Evolutionary conservation across 1,140 invertebrate genomes (phyloP).

Genomic region (Drosophila tsacasi): DNA sequence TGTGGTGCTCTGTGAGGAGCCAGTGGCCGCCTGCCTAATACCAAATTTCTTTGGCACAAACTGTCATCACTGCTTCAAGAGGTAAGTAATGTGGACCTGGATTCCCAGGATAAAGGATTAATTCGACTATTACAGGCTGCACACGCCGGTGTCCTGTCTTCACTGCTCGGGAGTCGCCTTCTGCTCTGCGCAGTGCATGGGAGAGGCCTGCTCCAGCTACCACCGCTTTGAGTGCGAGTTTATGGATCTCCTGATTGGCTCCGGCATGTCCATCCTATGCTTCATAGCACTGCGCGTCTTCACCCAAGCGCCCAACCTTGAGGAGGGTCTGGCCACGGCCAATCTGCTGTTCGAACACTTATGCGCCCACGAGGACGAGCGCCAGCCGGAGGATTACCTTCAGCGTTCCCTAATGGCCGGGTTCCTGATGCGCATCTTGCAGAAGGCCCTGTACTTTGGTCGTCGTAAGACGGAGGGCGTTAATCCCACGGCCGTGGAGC

Average conservation of each 20-base stretch:
- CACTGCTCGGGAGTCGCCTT: constrained; percentile 91
- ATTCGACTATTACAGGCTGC: constrained; percentile 84
- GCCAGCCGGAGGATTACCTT: constrained; percentile 90
- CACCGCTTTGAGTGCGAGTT: constrained; percentile 94
- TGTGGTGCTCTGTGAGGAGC: constrained; percentile 89
- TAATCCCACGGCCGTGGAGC: constrained; percentile 86
- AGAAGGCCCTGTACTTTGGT: constrained; percentile 88
- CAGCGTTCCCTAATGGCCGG: constrained; percentile 91
- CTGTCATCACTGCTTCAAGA: constrained; percentile 93
- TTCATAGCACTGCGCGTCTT: constrained; percentile 91
- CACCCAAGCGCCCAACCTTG: constrained; percentile 86
- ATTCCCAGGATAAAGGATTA: neutral
- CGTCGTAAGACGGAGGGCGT: constrained; percentile 79
- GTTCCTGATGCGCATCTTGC: constrained; percentile 91
- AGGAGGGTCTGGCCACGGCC: constrained; percentile 82
- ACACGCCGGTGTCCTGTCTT: constrained; percentile 90
- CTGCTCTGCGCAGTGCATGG: constrained; percentile 90
- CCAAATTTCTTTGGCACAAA: constrained; percentile 90
- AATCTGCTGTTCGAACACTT: constrained; percentile 86
- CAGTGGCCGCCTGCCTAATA: constrained; percentile 91
- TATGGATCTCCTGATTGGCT: constrained; percentile 90
- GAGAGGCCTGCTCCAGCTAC: constrained; percentile 89
- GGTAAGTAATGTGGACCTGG: constrained; percentile 85
- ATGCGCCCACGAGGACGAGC: constrained; percentile 88
- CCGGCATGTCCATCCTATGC: constrained; percentile 92